Conservation (phyloP, 1,140 invertebrate genomes). For the Agraylea sexmaculata region DNA sequence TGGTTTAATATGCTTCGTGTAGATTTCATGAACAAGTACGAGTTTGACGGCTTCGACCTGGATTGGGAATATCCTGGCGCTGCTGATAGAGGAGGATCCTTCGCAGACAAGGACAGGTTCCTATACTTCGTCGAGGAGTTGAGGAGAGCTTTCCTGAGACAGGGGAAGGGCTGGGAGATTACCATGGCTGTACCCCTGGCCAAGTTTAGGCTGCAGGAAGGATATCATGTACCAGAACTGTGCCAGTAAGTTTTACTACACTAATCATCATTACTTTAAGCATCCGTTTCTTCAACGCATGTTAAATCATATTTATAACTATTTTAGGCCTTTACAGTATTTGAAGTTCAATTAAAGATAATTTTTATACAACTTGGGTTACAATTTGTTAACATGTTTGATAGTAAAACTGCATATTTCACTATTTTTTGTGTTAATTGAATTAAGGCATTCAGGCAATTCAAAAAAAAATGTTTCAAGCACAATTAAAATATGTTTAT, state of each 20-base stretch:
- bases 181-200: conserved; percentile 79
- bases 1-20: conserved; percentile 13
- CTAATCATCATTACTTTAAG: background rate
- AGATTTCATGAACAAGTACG: conserved; percentile 64
- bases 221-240: conserved; percentile 77
- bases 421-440: too few species aligned
- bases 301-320: too few species aligned
- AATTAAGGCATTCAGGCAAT: too few species aligned
- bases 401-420: too few species aligned
- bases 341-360: too few species aligned
- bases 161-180: conserved; percentile 67
- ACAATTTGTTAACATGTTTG: too few species aligned
- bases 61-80: conserved; percentile 84
- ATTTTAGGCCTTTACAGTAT: background rate
- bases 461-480: too few species aligned
- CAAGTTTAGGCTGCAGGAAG: conserved; percentile 72
- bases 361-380: too few species aligned
- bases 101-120: conserved; percentile 71
- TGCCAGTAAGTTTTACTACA: conserved; percentile 57
- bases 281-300: background rate
- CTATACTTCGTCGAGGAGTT: conserved; percentile 75
- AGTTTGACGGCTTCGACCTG: conserved; percentile 72
- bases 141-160: conserved; percentile 60
- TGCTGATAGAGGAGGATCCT: conserved; percentile 70
- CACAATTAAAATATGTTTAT: too few species aligned